Evolutionary conservation across 2,888 invertebrate genomes (phyloP).

Genomic region (Uloborus plumipes): DNA sequence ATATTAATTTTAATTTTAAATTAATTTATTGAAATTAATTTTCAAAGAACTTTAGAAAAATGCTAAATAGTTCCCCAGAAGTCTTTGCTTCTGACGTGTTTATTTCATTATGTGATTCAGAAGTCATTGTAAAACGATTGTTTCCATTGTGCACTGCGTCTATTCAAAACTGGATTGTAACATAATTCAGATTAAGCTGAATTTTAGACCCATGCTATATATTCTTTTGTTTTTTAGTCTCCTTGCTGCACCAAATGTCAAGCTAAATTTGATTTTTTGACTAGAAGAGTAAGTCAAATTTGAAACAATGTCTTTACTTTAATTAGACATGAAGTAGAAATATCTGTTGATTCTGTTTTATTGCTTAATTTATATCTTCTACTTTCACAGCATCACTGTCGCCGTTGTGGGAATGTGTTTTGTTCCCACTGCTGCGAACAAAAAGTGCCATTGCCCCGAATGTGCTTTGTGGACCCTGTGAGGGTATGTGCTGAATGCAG

Average conservation of each 20-base stretch:
- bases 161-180: too few species aligned
- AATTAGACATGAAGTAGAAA: background rate
- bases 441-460: conserved; percentile 72
- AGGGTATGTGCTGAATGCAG: conserved; percentile 72
- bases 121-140: too few species aligned
- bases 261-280: conserved; percentile 73
- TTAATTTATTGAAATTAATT: too few species aligned
- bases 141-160: too few species aligned
- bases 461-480: conserved; percentile 75
- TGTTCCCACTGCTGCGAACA: conserved; percentile 72
- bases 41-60: too few species aligned
- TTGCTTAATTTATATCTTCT: background rate
- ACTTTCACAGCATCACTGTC: conserved; percentile 73
- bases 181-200: too few species aligned
- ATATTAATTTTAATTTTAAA: too few species aligned
- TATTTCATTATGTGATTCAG: too few species aligned
- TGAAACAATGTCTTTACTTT: background rate
- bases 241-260: conserved; percentile 71
- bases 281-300: conserved; percentile 71
- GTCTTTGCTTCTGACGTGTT: too few species aligned
- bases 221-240: conserved; percentile 69
- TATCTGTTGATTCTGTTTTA: background rate
- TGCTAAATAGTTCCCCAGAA: too few species aligned
- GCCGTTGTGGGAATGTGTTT: conserved; percentile 74
- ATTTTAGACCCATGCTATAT: background rate